phyloP scores from a whole-genome alignment of 2,113 vertebrate species.

The Onychorhynchus coronatus region DNA sequence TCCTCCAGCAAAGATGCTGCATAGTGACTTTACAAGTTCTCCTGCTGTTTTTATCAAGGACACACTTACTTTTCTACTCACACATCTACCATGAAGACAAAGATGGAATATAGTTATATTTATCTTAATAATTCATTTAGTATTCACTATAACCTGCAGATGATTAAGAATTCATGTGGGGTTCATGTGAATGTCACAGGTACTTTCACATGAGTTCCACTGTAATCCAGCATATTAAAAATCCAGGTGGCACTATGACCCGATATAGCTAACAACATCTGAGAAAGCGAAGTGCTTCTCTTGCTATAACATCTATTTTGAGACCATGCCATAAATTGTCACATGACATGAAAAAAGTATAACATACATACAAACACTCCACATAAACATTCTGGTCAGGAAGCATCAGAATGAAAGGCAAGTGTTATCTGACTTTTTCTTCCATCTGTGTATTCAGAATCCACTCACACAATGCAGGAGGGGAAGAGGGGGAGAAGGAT shows the following conservation, averaged over 20 bases:
- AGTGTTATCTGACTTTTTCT: background rate
- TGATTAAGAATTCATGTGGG: background rate
- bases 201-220: background rate
- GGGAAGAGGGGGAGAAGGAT: background rate
- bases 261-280: background rate
- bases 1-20: background rate
- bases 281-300: background rate
- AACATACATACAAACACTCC: background rate
- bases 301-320: background rate
- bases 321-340: background rate
- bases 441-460: background rate
- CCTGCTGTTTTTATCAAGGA: background rate
- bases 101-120: background rate
- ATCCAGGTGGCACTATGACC: background rate
- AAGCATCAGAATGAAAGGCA: background rate
- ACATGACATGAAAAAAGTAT: background rate
- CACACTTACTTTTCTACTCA: background rate
- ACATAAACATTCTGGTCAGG: background rate
- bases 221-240: background rate
- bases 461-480: background rate
- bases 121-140: slow-evolving; percentile 11
- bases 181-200: background rate
- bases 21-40: background rate
- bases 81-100: background rate
- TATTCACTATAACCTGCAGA: background rate